These are phyloP conservation scores for Acrobasis suavella DNA, from an alignment of 2,888 invertebrate genomes.

Conservation along the genomic window DNA sequence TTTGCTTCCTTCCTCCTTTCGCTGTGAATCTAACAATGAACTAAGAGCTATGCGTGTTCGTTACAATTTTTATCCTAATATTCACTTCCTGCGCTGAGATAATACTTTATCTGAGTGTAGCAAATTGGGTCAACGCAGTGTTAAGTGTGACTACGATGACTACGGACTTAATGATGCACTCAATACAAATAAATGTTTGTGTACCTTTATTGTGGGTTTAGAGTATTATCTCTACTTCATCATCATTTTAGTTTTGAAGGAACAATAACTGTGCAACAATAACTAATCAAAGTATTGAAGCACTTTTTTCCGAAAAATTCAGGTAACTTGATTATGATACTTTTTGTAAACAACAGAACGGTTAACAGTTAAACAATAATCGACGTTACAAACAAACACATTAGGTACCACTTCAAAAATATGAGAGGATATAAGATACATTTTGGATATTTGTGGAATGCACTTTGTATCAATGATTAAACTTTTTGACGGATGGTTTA, in stretches of 20 bases:
- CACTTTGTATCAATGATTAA: too few relatives aligned
- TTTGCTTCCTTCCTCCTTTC: conserved; percentile 47
- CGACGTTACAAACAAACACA: not conserved
- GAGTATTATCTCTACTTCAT: too few relatives aligned
- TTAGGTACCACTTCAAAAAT: too few relatives aligned
- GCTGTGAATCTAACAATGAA: conserved; percentile 37
- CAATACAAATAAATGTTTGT: conserved; percentile 12
- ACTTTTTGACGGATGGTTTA: too few relatives aligned
- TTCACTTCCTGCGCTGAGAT: conserved; percentile 60
- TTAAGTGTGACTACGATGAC: conserved; percentile 45
- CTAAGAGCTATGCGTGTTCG: conserved; percentile 40
- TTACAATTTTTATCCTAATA: conserved; percentile 50
- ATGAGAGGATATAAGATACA: too few relatives aligned
- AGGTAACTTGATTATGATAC: too few relatives aligned
- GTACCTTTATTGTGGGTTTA: too few relatives aligned
- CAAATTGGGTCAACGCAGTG: conserved; percentile 64
- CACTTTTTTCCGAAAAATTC: too few relatives aligned
- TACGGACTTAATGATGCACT: conserved; percentile 31
- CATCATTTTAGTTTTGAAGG: too few relatives aligned
- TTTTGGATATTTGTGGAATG: too few relatives aligned
- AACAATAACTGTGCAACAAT: too few relatives aligned
- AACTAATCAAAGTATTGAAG: too few relatives aligned
- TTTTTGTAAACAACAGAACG: not conserved
- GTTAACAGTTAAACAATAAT: not conserved
- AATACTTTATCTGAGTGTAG: conserved; percentile 61